These are phyloP conservation scores for Sylvia borin DNA, from an alignment of 2,797 vertebrate species.

Conservation along the genomic window DNA sequence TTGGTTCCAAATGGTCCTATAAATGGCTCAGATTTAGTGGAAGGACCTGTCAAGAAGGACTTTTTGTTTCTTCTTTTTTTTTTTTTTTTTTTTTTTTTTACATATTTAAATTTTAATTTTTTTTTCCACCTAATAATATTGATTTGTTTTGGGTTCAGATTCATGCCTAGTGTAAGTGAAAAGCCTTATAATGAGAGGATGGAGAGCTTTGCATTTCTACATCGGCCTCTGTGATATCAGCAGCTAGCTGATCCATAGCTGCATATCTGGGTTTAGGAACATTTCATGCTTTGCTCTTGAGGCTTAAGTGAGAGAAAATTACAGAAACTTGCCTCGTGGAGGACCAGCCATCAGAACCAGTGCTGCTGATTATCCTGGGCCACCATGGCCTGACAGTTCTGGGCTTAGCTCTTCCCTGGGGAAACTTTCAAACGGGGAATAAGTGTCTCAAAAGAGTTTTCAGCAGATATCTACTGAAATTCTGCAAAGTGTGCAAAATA, in stretches of 20 bases:
- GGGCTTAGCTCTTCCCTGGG: not conserved
- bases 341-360: not conserved
- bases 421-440: not conserved
- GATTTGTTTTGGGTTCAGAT: not conserved
- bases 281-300: not conserved
- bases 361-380: not conserved
- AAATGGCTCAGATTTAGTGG: not conserved
- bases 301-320: not conserved
- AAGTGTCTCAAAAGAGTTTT: not conserved
- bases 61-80: too few relatives aligned
- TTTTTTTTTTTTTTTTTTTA: rapidly evolving
- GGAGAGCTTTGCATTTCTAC: not conserved
- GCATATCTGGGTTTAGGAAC: not conserved
- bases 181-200: not conserved
- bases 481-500: not conserved
- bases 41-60: not conserved
- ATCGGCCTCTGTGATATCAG: not conserved
- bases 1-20: not conserved
- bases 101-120: too few relatives aligned
- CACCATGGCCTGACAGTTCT: too few relatives aligned
- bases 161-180: not conserved
- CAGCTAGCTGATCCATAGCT: not conserved
- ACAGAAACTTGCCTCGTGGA: not conserved
- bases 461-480: not conserved
- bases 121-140: not conserved